Percentiles rank a stretch among this genome's conserved stretches.
Conservation (phyloP, 2,113 vertebrate species). For the Hystrix cristata region DNA sequence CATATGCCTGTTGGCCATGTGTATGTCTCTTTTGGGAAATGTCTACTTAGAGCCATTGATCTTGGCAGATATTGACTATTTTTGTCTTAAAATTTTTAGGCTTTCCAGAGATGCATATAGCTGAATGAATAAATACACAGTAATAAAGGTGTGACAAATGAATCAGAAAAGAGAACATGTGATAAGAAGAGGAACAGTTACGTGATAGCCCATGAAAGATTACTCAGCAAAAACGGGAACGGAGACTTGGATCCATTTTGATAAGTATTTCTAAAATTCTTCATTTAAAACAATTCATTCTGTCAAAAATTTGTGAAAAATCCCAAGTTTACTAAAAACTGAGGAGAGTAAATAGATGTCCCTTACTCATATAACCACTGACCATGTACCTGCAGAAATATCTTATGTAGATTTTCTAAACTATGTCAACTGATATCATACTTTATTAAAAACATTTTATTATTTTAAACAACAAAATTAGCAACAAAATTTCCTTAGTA, state of each 20-base stretch:
- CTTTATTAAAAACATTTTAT: constrained; percentile 7
- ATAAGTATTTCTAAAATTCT: constrained; percentile 16
- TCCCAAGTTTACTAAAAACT: not conserved
- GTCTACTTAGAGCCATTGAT: not conserved
- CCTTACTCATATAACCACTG: not conserved
- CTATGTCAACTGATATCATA: not conserved
- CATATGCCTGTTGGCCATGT: not conserved
- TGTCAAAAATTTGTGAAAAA: not conserved
- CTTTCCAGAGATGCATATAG: constrained; percentile 8
- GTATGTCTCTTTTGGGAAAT: not conserved
- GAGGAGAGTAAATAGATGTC: not conserved
- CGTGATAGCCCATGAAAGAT: not conserved
- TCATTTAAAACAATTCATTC: constrained; percentile 31
- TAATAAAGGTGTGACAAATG: not conserved
- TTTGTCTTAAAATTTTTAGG: constrained; percentile 4
- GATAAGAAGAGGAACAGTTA: not conserved
- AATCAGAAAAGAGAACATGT: constrained; percentile 46
- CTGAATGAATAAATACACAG: not conserved
- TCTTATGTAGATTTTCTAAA: not conserved
- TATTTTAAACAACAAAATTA: constrained; percentile 27
- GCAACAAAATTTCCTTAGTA: not conserved
- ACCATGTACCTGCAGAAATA: constrained; percentile 1
- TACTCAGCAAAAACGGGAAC: constrained; percentile 11
- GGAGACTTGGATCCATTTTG: not conserved
- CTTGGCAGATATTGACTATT: not conserved